Evolutionary conservation across 2,113 vertebrate genomes (phyloP).

Genomic region (Antechinus flavipes): DNA sequence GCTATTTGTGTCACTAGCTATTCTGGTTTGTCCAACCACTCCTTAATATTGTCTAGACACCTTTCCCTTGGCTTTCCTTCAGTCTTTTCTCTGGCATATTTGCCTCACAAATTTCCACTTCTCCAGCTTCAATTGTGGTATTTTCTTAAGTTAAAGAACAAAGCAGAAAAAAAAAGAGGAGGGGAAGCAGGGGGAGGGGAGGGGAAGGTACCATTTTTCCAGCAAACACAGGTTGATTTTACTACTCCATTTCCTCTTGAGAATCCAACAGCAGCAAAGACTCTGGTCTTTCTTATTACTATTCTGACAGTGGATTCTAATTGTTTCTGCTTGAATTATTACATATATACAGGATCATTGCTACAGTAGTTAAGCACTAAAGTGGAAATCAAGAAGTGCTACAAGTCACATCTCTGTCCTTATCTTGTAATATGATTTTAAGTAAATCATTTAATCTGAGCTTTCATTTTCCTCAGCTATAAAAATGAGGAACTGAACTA

Average conservation of each 20-base stretch:
- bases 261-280: background rate
- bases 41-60: conserved; percentile 74
- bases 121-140: conserved; percentile 8
- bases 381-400: background rate
- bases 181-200: background rate
- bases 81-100: conserved; percentile 63
- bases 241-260: background rate
- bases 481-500: background rate
- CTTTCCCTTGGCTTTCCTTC: conserved; percentile 72
- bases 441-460: background rate
- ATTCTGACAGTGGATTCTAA: background rate
- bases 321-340: background rate
- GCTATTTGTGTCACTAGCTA: conserved; percentile 53
- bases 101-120: conserved; percentile 59
- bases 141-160: conserved; percentile 65
- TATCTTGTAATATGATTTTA: background rate
- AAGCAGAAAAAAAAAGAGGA: background rate
- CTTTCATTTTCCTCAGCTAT: background rate
- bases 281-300: background rate
- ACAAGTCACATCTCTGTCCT: background rate
- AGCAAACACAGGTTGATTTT: conserved; percentile 43
- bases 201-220: conserved; percentile 31
- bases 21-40: conserved; percentile 60
- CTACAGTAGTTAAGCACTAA: background rate
- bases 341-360: background rate